These are phyloP conservation scores for Erannis defoliaria DNA, from an alignment of 2,888 invertebrate genomes.

Conservation along the genomic window DNA sequence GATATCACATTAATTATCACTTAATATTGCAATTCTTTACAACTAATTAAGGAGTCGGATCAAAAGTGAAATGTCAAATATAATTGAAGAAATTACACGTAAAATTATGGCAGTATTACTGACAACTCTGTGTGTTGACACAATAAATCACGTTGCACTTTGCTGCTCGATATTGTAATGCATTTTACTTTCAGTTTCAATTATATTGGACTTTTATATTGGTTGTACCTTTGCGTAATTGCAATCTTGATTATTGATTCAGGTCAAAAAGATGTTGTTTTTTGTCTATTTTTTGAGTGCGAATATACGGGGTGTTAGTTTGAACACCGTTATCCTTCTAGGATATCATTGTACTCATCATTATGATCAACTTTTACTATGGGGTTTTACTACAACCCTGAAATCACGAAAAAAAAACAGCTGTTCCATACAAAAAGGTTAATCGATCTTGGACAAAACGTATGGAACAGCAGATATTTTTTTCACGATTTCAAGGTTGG, in stretches of 20 bases:
- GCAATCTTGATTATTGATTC: constrained; percentile 16
- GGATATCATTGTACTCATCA: too few relatives aligned
- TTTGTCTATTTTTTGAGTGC: too few relatives aligned
- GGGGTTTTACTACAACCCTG: too few relatives aligned
- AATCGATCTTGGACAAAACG: too few relatives aligned
- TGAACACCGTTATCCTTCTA: too few relatives aligned
- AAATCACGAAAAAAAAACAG: too few relatives aligned
- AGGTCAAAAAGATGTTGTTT: not conserved
- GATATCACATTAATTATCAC: constrained; percentile 32
- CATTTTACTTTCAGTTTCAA: constrained; percentile 55
- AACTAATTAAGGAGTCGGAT: constrained; percentile 54
- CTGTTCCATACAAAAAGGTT: too few relatives aligned
- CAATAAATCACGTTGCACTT: constrained; percentile 53
- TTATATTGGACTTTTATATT: constrained; percentile 46
- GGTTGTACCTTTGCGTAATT: constrained; percentile 6
- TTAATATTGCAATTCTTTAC: constrained; percentile 43
- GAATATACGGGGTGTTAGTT: too few relatives aligned
- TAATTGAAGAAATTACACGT: constrained; percentile 57
- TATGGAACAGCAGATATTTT: too few relatives aligned
- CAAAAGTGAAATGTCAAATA: constrained; percentile 56
- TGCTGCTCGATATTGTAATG: constrained; percentile 48
- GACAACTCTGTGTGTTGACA: constrained; percentile 50
- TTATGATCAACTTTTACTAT: too few relatives aligned
- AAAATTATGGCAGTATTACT: constrained; percentile 48
- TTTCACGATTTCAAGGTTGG: too few relatives aligned